Evolutionary conservation across 1,140 invertebrate species (phyloP), one percentile per base, ranked within the genome.

Genomic region (Wiebesia pumilae): DNA sequence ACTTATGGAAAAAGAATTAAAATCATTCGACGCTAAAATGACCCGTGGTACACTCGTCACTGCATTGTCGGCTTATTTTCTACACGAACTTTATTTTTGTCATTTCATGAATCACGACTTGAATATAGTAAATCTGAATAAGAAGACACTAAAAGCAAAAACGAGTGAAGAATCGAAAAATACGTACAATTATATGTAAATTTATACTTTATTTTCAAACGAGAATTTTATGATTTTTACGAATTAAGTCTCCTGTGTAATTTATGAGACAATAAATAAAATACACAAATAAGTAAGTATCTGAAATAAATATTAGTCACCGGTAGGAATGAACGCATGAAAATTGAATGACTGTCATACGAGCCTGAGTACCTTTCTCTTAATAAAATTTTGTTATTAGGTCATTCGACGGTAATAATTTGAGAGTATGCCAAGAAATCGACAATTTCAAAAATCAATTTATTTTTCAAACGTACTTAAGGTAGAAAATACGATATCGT

Each of bases 181-280:
- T 30, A 51, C 69, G 71, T 69, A 47, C 19, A 71, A 71, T 16
- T 0, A 19, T 30, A 69, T 67, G 79, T 40, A 81, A 69, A 82
- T 82, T 82, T 71, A 82, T 82, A 71, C 35, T 35, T 71, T 65
- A 82, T 12, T 35, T 47, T 51, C 43, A 14, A 81, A 40, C 30
- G n/a, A 81, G 43, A 40, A 81, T 62, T 27, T 58, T 21, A 16
- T 38, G 35, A 24, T n/a, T 21, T 58, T 51, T 58, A 14, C 51
- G 62, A 81, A 67, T 21, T 30, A 81, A 67, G 47, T 81, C 38
- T 65, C 30, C 0, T 16, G 10, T 1, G 62, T 69, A 69, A 69
- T 71, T 82, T 30, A 62, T 10, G 62, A 82, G 62, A 82, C 51
- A n/a, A n/a, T 51, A 82, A 71, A 82, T 14, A 81, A 51, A 82